These are phyloP conservation scores for Mixornis gularis DNA, from an alignment of 2,113 vertebrate species.

Conservation along the genomic window DNA sequence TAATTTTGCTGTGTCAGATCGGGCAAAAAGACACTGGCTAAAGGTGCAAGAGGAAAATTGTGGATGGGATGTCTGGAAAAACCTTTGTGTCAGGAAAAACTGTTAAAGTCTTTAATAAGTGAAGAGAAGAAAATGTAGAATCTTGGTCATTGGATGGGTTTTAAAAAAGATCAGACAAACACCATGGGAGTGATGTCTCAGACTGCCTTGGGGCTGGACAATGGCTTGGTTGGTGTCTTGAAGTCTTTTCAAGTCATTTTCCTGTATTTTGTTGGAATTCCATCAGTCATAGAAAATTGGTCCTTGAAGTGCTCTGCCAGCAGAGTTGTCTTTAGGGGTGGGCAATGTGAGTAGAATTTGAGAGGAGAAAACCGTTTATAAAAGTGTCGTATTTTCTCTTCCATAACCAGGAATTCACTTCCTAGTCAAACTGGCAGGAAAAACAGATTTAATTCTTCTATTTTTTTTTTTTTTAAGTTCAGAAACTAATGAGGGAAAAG, in stretches of 20 bases:
- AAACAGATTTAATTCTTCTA: neutral
- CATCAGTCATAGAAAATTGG: neutral
- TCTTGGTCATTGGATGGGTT: neutral
- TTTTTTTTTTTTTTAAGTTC: neutral
- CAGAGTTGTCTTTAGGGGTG: neutral
- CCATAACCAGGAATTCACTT: neutral
- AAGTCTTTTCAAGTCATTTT: neutral
- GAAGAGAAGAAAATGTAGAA: neutral
- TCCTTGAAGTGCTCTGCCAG: neutral
- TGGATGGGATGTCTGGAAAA: neutral
- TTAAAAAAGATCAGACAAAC: neutral
- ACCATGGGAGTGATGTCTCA: neutral
- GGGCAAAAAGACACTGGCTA: neutral
- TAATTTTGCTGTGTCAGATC: neutral
- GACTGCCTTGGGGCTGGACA: neutral
- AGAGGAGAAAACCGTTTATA: neutral
- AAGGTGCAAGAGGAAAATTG: neutral
- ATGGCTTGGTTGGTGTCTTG: neutral
- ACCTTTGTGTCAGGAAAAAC: neutral
- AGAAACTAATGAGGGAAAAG: neutral
- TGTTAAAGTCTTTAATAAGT: neutral
- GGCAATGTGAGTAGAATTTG: neutral
- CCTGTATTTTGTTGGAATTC: neutral
- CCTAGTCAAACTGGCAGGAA: neutral
- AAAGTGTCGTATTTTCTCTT: neutral